Base-by-base conservation (phyloP, 2,888 invertebrate species). In the Macroteleia sp. region DNA sequence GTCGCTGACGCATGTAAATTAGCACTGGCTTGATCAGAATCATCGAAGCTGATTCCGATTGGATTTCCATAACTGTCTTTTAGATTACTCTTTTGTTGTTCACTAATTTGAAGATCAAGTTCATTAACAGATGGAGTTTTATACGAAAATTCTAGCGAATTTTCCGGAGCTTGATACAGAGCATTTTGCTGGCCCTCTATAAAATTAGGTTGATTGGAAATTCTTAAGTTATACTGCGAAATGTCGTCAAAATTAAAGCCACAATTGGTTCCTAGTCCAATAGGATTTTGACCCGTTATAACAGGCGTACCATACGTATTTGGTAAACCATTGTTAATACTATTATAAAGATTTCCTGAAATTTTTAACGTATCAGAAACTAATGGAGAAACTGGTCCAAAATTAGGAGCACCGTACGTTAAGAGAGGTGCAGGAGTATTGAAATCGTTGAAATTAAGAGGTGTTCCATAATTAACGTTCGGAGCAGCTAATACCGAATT, bases 391-490 rank as follows among this genome's bases (percentile, higher is more conserved):
- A 85, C 75, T 8, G 90, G 89, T 6, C 86, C 89, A 20, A 90
- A 90, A 81, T 90, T 90, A 0, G 91, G 91, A 12, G 90, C 90
- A 3, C 91, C 91, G 54, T 91, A 91, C n/a, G 88, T 90, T 14
- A 88, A 76, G 12, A 87, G 80, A 1, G 91, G 90, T n/a, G 86
- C 80, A 2, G 90, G 90, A 4, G 90, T 90, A 59, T 91, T 90
- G 59, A 91, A 91, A 62, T 87, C 85, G 9, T 82, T 83, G 48
- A 91, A 90, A 0, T 88, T 84, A 41, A 91, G 62, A 4, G 91
- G 91, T 5, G 89, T 90, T 2, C 91, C 91, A 25, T 91, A 91
- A 36, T 89, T 87, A 1, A 85, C 88, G 52, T 90, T 85, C 0
- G 90, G 91, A 0, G 90, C 89, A 6, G 87, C 90, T 17, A 91